Percentiles rank a stretch among this genome's conserved stretches.
These are phyloP conservation scores for Philereme transversata DNA, from an alignment of 2,888 invertebrate genomes.

Conservation along the genomic window DNA sequence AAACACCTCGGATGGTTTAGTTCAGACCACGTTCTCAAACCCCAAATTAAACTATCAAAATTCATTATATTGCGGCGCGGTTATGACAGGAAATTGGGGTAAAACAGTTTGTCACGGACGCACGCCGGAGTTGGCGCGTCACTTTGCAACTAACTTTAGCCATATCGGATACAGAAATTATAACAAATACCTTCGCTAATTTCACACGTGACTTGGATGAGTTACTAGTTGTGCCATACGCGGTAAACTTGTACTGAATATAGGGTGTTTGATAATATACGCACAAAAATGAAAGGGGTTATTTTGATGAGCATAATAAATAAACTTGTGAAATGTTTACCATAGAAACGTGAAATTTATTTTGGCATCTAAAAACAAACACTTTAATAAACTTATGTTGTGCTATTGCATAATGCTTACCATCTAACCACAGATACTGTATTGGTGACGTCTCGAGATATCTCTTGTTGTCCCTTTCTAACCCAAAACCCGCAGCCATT, in stretches of 20 bases:
- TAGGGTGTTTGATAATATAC: too few species aligned
- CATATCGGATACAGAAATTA: constrained; percentile 34
- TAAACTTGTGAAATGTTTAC: too few species aligned
- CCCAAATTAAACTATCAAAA: constrained; percentile 31
- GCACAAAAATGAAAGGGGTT: too few species aligned
- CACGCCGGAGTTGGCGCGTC: constrained; percentile 26
- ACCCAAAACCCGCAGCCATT: too few species aligned
- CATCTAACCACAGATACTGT: too few species aligned
- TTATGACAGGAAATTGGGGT: constrained; percentile 34
- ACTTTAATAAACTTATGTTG: too few species aligned
- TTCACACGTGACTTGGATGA: constrained; percentile 29
- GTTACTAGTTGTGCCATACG: constrained; percentile 12
- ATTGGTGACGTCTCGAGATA: too few species aligned
- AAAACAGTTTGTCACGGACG: constrained; percentile 35
- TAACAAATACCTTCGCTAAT: constrained; percentile 30
- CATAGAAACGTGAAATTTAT: too few species aligned
- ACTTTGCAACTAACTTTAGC: constrained; percentile 30
- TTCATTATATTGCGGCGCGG: constrained; percentile 28
- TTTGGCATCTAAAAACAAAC: too few species aligned
- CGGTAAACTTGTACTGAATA: neutral
- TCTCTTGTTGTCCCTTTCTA: too few species aligned
- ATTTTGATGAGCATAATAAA: too few species aligned
- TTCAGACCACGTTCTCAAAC: constrained; percentile 20
- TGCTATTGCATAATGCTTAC: too few species aligned
- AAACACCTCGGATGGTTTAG: constrained; percentile 12